A percentile compares a stretch with the other conserved stretches of the same genome.
These are phyloP conservation scores for Phylloscopus trochiloides DNA, from an alignment of 2,113 vertebrate species.

Conservation along the genomic window DNA sequence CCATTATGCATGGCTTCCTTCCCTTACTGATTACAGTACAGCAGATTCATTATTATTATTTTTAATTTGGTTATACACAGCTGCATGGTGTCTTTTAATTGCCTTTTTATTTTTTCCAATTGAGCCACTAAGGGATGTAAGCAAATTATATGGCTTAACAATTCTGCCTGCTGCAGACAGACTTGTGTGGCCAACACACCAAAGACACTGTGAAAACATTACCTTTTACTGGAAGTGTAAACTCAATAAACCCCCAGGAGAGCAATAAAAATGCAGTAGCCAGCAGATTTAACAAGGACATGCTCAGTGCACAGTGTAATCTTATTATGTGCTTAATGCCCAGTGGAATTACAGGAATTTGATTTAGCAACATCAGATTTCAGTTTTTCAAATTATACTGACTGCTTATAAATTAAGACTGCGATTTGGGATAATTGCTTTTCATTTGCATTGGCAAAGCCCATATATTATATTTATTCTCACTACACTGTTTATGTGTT, in stretches of 20 bases:
- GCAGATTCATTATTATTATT: slow-evolving; percentile 1
- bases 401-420: slow-evolving; percentile 65
- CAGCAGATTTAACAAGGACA: slow-evolving; percentile 73
- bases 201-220: slow-evolving; percentile 63
- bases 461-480: slow-evolving; percentile 59
- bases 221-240: slow-evolving; percentile 68
- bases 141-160: slow-evolving; percentile 51
- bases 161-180: slow-evolving; percentile 36
- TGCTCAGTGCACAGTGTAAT: slow-evolving; percentile 68
- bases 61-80: slow-evolving; percentile 21
- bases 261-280: slow-evolving; percentile 73
- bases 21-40: slow-evolving; percentile 14
- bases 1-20: slow-evolving; percentile 5
- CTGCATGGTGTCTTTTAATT: slow-evolving; percentile 51
- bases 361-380: slow-evolving; percentile 72
- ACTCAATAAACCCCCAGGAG: slow-evolving; percentile 70
- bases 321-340: slow-evolving; percentile 71
- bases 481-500: slow-evolving; percentile 56
- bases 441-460: slow-evolving; percentile 67
- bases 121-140: slow-evolving; percentile 14
- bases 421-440: slow-evolving; percentile 63
- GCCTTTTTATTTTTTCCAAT: not conserved
- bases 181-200: slow-evolving; percentile 40
- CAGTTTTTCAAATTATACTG: slow-evolving; percentile 70
- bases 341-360: slow-evolving; percentile 69